Base-by-base conservation (phyloP, 2,113 vertebrate species). In the Baryphthengus martii region DNA sequence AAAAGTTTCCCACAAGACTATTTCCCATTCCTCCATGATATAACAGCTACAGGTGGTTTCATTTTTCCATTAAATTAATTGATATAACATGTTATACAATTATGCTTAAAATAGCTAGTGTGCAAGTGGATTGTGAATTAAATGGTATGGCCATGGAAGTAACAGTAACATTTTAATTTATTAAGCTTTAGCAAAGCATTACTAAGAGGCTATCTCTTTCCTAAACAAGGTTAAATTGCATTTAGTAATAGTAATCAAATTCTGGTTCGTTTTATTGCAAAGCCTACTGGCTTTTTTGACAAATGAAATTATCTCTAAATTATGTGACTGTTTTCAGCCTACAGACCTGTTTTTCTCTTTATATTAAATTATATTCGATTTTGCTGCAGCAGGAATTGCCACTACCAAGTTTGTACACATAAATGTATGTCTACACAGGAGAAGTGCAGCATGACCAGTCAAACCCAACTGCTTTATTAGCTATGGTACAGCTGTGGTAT, bases 231-330 rank as follows among this genome's bases (percentile, higher is more conserved):
- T 86, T 84, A 93, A 90, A 84, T 93, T 84, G 67, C 83, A 74
- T 80, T 86, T 77, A 74, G 79, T 88, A 94, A 86, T 63, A 91
- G 58, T 28, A 96, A 96, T 94, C 59, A 71, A 93, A 95, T 96
- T 84, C 35, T 74, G 65, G 16, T 77, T 95, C 88, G 55, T 52
- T 96, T 85, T 71, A 93, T 78, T 88, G 75, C 62, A 95, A 93
- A 85, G 72, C 50, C 85, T 42, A 83, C 29, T 75, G 89, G 47
- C 53, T 81, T 63, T 11, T 44, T 80, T 71, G 82, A 65, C 72
- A 96, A 92, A 96, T 1, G 0, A 80, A 72, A 94, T 96, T 90
- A 84, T 55, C 17, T 78, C 40, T 75, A 75, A 91, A 76, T 84
- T 90, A 93, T 67, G 20, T 40, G 59, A 80, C 79, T 74, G 59